These are phyloP conservation scores for Nyctibius grandis DNA, from an alignment of 2,797 vertebrate genomes.

Conservation along the genomic window DNA sequence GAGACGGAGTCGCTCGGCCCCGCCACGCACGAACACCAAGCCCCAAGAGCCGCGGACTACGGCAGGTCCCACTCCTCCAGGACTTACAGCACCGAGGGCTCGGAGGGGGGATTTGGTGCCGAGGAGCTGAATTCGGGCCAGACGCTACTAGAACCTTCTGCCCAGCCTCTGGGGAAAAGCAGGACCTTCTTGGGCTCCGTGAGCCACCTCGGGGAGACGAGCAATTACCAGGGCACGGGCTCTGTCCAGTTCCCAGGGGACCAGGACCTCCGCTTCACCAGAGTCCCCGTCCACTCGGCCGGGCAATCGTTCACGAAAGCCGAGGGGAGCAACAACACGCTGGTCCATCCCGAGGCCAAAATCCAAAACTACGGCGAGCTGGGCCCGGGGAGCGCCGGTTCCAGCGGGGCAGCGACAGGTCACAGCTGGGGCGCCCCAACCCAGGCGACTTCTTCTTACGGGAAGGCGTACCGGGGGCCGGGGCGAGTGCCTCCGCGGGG, in stretches of 20 bases:
- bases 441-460: slow-evolving; percentile 67
- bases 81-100: slow-evolving; percentile 74
- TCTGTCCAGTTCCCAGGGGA: slow-evolving; percentile 91
- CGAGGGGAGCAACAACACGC: slow-evolving; percentile 71
- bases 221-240: slow-evolving; percentile 76
- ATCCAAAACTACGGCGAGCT: slow-evolving; percentile 72
- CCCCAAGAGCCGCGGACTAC: slow-evolving; percentile 64
- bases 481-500: slow-evolving; percentile 74
- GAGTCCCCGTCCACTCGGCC: slow-evolving; percentile 72
- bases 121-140: slow-evolving; percentile 73
- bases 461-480: slow-evolving; percentile 73
- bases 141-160: slow-evolving; percentile 71
- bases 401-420: slow-evolving; percentile 68
- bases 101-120: slow-evolving; percentile 72
- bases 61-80: slow-evolving; percentile 67
- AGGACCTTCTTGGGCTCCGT: slow-evolving; percentile 80
- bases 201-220: slow-evolving; percentile 79
- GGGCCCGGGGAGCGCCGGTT: slow-evolving; percentile 57
- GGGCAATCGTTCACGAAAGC: slow-evolving; percentile 70
- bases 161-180: slow-evolving; percentile 76
- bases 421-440: slow-evolving; percentile 71
- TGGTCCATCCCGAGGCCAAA: slow-evolving; percentile 76
- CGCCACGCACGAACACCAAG: slow-evolving; percentile 65
- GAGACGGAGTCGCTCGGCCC: slow-evolving; percentile 77
- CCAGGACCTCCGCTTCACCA: slow-evolving; percentile 93